Evolutionary conservation across 2,797 vertebrate genomes (phyloP).

Genomic region (Adelosebastes latens): DNA sequence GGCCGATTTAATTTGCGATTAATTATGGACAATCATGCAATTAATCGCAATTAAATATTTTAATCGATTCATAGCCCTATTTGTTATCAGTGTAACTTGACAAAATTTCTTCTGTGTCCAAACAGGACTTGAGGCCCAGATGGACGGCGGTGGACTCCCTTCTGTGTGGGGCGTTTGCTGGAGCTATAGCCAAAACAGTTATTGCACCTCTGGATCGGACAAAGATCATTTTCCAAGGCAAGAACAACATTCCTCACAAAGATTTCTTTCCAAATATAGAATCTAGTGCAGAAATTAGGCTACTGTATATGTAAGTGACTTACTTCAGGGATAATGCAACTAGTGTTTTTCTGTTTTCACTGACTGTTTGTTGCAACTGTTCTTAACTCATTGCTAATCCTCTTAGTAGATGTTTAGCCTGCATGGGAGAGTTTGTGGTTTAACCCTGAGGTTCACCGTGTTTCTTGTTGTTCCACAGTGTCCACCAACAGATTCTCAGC

Average conservation of each 20-base stretch:
- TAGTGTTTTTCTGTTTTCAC: slow-evolving; percentile 23
- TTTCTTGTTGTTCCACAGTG: slow-evolving; percentile 82
- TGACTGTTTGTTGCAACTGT: slow-evolving; percentile 21
- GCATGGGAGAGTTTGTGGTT: slow-evolving; percentile 17
- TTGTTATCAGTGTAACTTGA: not conserved
- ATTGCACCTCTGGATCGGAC: slow-evolving; percentile 97
- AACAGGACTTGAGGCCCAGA: slow-evolving; percentile 83
- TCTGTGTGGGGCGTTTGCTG: slow-evolving; percentile 92
- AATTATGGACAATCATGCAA: too few species aligned
- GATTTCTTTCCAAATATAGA: not conserved
- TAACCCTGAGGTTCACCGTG: slow-evolving; percentile 29
- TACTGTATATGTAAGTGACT: not conserved
- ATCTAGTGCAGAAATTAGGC: not conserved
- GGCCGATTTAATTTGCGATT: slow-evolving; percentile 12
- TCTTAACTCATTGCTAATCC: slow-evolving; percentile 58
- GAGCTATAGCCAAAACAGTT: slow-evolving; percentile 94
- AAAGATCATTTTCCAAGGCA: slow-evolving; percentile 99
- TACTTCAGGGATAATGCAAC: not conserved
- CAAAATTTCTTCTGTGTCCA: slow-evolving; percentile 12
- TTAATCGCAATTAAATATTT: too few species aligned
- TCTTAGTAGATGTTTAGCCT: slow-evolving; percentile 66
- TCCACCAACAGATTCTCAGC: slow-evolving; percentile 95
- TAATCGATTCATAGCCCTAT: too few species aligned
- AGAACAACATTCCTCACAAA: slow-evolving; percentile 17
- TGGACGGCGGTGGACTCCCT: slow-evolving; percentile 88